Base-by-base conservation (phyloP, 2,888 invertebrate genomes). In the Cheilosia vulpina region DNA sequence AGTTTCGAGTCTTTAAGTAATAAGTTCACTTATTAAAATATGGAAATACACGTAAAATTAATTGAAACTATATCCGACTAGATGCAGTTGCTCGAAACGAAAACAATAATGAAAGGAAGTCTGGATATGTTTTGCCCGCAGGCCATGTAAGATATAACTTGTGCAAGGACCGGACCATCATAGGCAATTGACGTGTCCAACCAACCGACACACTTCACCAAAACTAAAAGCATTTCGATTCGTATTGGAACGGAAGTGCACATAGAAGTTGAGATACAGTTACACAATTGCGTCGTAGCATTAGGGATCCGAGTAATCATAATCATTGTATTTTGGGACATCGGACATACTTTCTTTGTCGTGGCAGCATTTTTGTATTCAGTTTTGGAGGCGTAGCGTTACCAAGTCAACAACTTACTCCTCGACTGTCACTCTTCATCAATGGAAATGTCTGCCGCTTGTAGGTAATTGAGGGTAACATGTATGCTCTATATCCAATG, bases 341-440 rank as follows among this genome's bases (percentile, higher is more conserved):
- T 53, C 63, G 53, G 52, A 53, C 4, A 13, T 13, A 38, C 38
- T 43, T 27, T 15, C 6, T 65, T 34, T 65, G 65, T 65, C 65
- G 4, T 53, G 34, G 31, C 47, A 45, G n/a, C 60, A 24, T 53
- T 63, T 73, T 15, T 19, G 19, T 55, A 47, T 47, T 57, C 75
- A 57, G 65, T 75, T 65, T 75, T 57, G 65, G 38, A 65, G 57
- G 45, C 65, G 50, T 75, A 65, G 53, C 75, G 65, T 75, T 47
- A 75, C 75, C 65, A 75, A 57, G 65, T 57, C 57, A 75, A 75
- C 57, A 65, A 58, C 34, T 43, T 17, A 3, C 17, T 13, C 21
- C 24, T 19, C 68, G 7, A 3, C n/a, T 45, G 45, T 43, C 34
- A 43, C 4, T 38, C 47, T 15, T 45, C 27, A 68, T 24, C 27